phyloP scores from a whole-genome alignment of 2,113 vertebrate genomes.

The Vidua chalybeata region DNA sequence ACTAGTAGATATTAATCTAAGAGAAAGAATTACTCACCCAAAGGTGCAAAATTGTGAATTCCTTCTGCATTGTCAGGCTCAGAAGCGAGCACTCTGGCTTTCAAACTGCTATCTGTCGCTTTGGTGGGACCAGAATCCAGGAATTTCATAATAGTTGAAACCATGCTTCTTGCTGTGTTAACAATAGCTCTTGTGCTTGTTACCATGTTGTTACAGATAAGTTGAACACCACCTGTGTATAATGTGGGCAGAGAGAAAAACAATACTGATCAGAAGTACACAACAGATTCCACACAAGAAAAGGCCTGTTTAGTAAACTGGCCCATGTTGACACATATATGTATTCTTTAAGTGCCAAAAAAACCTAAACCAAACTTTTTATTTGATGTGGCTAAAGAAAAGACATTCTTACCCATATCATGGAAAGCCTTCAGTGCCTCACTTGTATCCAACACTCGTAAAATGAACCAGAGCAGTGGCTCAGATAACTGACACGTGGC shows the following conservation, averaged over 20 bases:
- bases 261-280: neutral
- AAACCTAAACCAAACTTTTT: neutral
- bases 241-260: neutral
- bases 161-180: conserved; percentile 98
- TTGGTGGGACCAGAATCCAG: conserved; percentile 95
- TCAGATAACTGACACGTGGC: conserved; percentile 98
- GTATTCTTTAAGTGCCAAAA: neutral
- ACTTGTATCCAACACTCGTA: conserved; percentile 95
- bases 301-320: neutral
- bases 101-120: conserved; percentile 89
- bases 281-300: neutral
- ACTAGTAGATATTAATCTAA: neutral
- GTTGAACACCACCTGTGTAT: conserved; percentile 89
- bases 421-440: conserved; percentile 98
- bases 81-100: conserved; percentile 93
- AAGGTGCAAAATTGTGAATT: conserved; percentile 97
- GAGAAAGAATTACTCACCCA: conserved; percentile 77
- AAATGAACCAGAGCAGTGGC: conserved; percentile 96
- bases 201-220: conserved; percentile 99
- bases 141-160: conserved; percentile 99
- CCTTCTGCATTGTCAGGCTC: conserved; percentile 98
- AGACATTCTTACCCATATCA: conserved; percentile 89
- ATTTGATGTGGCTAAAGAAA: neutral
- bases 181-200: conserved; percentile 98
- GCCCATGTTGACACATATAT: neutral